Base-by-base conservation (phyloP, 1,140 invertebrate species). In the Macrostomum lignano region DNA sequence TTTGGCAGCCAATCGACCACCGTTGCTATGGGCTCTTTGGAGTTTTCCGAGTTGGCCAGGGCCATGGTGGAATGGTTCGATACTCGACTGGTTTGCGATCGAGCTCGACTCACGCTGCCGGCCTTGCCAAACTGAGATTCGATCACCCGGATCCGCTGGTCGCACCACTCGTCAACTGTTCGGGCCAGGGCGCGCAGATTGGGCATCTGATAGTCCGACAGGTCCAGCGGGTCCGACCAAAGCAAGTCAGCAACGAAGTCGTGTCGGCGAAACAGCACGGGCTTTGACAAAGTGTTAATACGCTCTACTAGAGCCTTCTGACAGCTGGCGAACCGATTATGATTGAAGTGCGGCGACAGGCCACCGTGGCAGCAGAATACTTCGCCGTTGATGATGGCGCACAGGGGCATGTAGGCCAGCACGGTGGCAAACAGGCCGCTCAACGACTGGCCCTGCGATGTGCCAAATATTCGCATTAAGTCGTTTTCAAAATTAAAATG, bases 241-340 rank as follows among this genome's bases (percentile, higher is more conserved):
- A 45, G 31, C 13, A 44, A 38, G 44, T 57, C 52, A 44, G 51
- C 52, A 38, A 55, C 51, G 14, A 51, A 45, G 28, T 68, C 78
- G 68, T 79, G 79, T 47, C 84, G 77, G 34, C 79, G 79, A 50
- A 86, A 84, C 64, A 86, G 79, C 21, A 31, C 19, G 58, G 36
- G 32, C 10, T 40, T 30, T 6, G 7, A 7, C 7, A 6, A 17
- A 17, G 28, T 30, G 20, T 30, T 33, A 25, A 23, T 28, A n/a
- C n/a, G n/a, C n/a, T n/a, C n/a, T n/a, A n/a, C n/a, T n/a, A n/a
- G n/a, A n/a, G n/a, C n/a, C n/a, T n/a, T n/a, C n/a, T n/a, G n/a
- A n/a, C n/a, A n/a, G 19, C 15, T 9, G 9, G 7, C 14, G 5
- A 28, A 28, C 15, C 19, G 14, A 5, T 9, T 3, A 24, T 24